Evolutionary conservation across 2,888 invertebrate genomes (phyloP).

Genomic region (Lasioglossum oenotherae): DNA sequence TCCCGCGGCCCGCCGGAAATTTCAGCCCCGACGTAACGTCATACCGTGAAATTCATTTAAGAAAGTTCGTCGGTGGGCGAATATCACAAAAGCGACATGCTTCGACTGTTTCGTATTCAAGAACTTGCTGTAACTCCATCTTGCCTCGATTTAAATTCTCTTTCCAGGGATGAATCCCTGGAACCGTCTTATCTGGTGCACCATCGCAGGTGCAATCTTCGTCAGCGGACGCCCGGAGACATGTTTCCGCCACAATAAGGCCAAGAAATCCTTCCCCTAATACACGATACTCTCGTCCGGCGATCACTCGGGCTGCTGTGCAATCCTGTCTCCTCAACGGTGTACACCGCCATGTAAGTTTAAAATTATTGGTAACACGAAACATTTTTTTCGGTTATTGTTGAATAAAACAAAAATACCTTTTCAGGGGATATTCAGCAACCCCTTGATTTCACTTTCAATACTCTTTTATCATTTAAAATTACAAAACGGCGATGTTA

Average conservation of each 20-base stretch:
- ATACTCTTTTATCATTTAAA: too few relatives aligned
- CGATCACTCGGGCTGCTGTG: too few relatives aligned
- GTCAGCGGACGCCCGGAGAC: constrained; percentile 17
- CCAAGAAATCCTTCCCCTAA: constrained; percentile 21
- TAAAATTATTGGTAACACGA: too few relatives aligned
- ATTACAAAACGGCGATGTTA: too few relatives aligned
- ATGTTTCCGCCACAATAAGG: constrained; percentile 27
- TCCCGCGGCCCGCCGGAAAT: constrained; percentile 41
- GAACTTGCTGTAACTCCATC: constrained; percentile 53
- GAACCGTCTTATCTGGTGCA: constrained; percentile 38
- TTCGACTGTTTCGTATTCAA: constrained; percentile 59
- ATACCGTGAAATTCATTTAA: constrained; percentile 51
- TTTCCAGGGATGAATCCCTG: constrained; percentile 50
- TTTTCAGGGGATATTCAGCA: too few relatives aligned
- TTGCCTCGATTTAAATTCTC: constrained; percentile 63
- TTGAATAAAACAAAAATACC: too few relatives aligned
- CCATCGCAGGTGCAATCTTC: constrained; percentile 52
- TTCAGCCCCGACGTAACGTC: constrained; percentile 33
- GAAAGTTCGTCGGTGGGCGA: constrained; percentile 34
- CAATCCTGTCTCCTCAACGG: too few relatives aligned
- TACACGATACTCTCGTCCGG: background rate
- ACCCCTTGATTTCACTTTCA: too few relatives aligned
- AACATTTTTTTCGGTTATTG: too few relatives aligned
- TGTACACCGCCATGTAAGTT: too few relatives aligned
- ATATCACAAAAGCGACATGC: constrained; percentile 52